Base-by-base conservation (phyloP, 1,140 invertebrate species). In the Coenobita brevimanus region DNA sequence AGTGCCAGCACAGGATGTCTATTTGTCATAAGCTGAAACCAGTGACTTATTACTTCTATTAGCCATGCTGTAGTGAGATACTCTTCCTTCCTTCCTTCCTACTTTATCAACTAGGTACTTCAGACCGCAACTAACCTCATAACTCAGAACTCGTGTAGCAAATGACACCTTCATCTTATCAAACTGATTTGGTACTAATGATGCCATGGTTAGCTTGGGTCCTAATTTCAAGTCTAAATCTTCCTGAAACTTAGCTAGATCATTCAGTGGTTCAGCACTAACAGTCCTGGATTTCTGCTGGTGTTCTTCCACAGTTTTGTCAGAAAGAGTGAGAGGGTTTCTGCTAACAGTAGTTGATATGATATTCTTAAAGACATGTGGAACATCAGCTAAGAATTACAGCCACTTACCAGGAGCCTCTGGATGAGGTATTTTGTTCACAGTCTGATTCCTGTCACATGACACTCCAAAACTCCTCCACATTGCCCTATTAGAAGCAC, bases 1-100 rank as follows among this genome's bases (percentile, higher is more conserved):
- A 80, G 76, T 80, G 46, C 76, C 76, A 80, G 8, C n/a, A 80
- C 76, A 80, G 76, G 76, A 80, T 80, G 76, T 8, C 50, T n/a
- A 60, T 54, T 80, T 21, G 50, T 80, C 76, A 80, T 80, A 4
- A 80, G 76, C 50, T 80, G 46, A 80, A 80, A 80, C 76, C 76
- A 80, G 24, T 80, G 46, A n/a, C 27, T 57, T 4, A 80, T 3
- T 54, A 57, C 30, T 80, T 80, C 43, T 17, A 30, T 60, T 27
- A 80, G 50, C 76, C 50, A 80, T 80, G 76, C 43, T 80, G 76
- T 57, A 17, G 43, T 80, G 3, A 54, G 30, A 80, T 60, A 80
- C 4, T 80, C 73, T 15, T 76, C 73, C n/a, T n/a, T 76, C 38
- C 50, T 80, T 60, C 76, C 50, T 33, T 80, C n/a, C n/a, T n/a